phyloP scores from a whole-genome alignment of 1,140 invertebrate species.

The Himalopsyche phryganea region DNA sequence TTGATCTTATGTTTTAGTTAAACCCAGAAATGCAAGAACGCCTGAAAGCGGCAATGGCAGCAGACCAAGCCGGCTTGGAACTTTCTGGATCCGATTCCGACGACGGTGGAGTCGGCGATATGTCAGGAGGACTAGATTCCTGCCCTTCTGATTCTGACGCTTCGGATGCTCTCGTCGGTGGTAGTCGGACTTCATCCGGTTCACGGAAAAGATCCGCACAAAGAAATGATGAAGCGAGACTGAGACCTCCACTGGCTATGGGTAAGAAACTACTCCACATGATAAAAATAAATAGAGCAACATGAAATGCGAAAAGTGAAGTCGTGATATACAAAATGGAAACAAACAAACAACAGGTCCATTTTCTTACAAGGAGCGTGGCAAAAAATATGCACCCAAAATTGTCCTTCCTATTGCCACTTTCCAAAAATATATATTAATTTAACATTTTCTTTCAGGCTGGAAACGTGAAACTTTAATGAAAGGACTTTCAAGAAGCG shows the following conservation, averaged over 20 bases:
- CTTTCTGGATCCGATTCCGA: constrained; percentile 23
- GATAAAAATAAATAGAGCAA: no score
- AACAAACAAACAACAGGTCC: no score
- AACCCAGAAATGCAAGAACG: constrained; percentile 54
- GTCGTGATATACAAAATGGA: no score
- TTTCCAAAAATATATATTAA: no score
- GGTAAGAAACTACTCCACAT: constrained; percentile 36
- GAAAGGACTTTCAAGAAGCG: constrained; percentile 74
- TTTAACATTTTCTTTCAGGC: constrained; percentile 48
- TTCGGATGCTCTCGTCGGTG: constrained; percentile 50
- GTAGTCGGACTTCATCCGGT: constrained; percentile 38
- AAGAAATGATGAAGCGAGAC: constrained; percentile 43
- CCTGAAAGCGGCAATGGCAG: constrained; percentile 56
- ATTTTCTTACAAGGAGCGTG: no score
- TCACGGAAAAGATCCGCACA: constrained; percentile 38
- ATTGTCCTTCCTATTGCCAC: no score
- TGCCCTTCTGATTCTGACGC: constrained; percentile 54
- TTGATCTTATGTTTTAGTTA: constrained; percentile 20
- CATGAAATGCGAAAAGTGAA: no score
- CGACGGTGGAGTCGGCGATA: neutral
- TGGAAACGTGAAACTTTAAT: constrained; percentile 91
- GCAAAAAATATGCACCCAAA: no score
- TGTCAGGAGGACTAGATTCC: constrained; percentile 36
- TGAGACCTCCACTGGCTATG: constrained; percentile 42
- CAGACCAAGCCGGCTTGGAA: constrained; percentile 54